These are phyloP conservation scores for Entosphenus tridentatus DNA, from an alignment of 2,113 vertebrate species.

Conservation along the genomic window DNA sequence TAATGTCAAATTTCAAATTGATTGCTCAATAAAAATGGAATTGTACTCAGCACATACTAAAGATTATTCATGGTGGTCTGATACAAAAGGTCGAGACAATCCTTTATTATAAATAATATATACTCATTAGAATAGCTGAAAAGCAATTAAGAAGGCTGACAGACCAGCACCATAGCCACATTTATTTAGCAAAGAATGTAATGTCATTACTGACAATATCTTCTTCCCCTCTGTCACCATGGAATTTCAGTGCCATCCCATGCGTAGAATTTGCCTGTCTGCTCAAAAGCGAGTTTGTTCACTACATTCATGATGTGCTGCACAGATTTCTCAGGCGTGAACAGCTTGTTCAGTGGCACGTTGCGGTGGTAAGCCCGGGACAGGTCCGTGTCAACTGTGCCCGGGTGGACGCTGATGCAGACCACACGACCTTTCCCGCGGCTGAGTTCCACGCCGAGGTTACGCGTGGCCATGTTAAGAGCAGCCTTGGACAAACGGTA, in stretches of 20 bases:
- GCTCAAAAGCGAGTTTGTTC: constrained; percentile 15
- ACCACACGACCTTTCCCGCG: constrained; percentile 17
- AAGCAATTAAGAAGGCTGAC: too few species aligned
- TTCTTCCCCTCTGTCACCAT: constrained; percentile 17
- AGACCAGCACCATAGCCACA: too few species aligned
- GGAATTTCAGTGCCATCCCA: constrained; percentile 17
- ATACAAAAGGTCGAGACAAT: too few species aligned
- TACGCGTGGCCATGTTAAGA: constrained; percentile 28
- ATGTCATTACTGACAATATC: too few species aligned
- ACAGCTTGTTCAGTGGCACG: constrained; percentile 20
- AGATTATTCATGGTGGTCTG: too few species aligned
- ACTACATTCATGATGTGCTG: constrained; percentile 20
- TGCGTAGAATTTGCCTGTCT: constrained; percentile 23
- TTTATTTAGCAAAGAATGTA: too few species aligned
- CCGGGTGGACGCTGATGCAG: constrained; percentile 24
- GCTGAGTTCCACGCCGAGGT: constrained; percentile 24
- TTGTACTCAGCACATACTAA: too few species aligned
- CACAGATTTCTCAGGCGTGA: constrained; percentile 20
- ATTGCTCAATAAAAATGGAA: too few species aligned
- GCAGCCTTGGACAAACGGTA: constrained; percentile 27
- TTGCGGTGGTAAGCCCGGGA: constrained; percentile 24
- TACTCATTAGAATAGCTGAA: too few species aligned
- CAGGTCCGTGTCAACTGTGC: constrained; percentile 23
- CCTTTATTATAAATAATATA: too few species aligned
- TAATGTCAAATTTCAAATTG: too few species aligned